A percentile compares a stretch with the other conserved stretches of the same genome.
phyloP scores from a whole-genome alignment of 2,888 invertebrate genomes.

The Phortica okadai region DNA sequence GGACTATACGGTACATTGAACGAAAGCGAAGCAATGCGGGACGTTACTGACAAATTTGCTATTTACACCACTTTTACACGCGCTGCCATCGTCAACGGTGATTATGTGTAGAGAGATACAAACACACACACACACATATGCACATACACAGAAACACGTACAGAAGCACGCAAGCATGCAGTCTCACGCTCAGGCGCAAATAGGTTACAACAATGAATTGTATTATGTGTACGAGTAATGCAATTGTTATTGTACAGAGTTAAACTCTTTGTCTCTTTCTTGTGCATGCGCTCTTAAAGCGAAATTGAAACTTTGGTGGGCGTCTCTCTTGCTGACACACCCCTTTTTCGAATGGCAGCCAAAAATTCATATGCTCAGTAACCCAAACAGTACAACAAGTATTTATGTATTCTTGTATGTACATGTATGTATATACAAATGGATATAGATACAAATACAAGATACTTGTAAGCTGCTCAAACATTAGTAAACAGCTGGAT shows the following conservation, averaged over 20 bases:
- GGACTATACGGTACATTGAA: neutral
- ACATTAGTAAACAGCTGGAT: slow-evolving; percentile 21
- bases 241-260: slow-evolving; percentile 23
- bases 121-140: neutral
- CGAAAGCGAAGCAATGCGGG: slow-evolving; percentile 42
- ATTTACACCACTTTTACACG: slow-evolving; percentile 68
- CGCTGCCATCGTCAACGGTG: slow-evolving; percentile 35
- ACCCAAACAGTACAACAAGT: neutral
- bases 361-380: slow-evolving; percentile 12
- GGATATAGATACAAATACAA: slow-evolving; percentile 42
- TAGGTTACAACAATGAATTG: slow-evolving; percentile 30
- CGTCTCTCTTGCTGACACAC: slow-evolving; percentile 61
- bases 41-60: slow-evolving; percentile 63
- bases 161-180: neutral
- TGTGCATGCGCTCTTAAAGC: slow-evolving; percentile 34
- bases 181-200: slow-evolving; percentile 28
- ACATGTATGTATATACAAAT: neutral
- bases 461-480: slow-evolving; percentile 37
- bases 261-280: slow-evolving; percentile 54
- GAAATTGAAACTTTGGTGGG: slow-evolving; percentile 48
- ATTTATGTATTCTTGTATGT: neutral
- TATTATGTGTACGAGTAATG: slow-evolving; percentile 31
- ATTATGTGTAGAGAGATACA: slow-evolving; percentile 3
- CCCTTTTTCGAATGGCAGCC: slow-evolving; percentile 67
- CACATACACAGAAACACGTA: neutral